phyloP scores from a whole-genome alignment of 2,797 vertebrate species.

The Tragelaphus oryx region DNA sequence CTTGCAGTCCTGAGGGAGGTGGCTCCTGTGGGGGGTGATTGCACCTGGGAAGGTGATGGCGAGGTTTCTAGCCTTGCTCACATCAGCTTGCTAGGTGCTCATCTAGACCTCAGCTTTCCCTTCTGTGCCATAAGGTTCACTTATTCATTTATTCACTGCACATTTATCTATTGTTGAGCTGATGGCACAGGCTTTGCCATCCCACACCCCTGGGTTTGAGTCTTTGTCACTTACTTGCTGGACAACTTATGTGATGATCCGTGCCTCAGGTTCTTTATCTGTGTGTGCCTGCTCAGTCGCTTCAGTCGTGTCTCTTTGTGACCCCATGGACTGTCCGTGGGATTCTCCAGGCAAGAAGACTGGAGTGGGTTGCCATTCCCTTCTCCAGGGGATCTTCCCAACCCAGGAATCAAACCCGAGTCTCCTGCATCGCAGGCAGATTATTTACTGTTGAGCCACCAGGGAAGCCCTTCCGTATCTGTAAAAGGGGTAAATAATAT shows the following conservation, averaged over 20 bases:
- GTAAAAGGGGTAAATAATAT: not conserved
- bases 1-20: not conserved
- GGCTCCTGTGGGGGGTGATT: too few species aligned
- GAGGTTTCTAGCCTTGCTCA: not conserved
- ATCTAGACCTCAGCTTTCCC: not conserved
- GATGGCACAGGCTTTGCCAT: not conserved
- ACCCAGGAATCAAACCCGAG: not conserved
- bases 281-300: not conserved
- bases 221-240: not conserved
- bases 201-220: not conserved
- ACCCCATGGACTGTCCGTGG: not conserved
- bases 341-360: not conserved
- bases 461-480: not conserved
- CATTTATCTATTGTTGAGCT: not conserved
- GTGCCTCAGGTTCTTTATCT: not conserved
- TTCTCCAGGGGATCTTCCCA: not conserved
- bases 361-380: not conserved
- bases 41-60: not conserved
- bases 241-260: not conserved
- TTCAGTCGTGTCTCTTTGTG: not conserved
- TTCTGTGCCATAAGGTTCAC: not conserved
- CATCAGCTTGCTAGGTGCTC: not conserved
- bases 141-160: not conserved
- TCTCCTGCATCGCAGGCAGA: not conserved
- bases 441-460: not conserved